Base-by-base conservation (phyloP, 2,113 vertebrate genomes). In the Fukomys damarensis region DNA sequence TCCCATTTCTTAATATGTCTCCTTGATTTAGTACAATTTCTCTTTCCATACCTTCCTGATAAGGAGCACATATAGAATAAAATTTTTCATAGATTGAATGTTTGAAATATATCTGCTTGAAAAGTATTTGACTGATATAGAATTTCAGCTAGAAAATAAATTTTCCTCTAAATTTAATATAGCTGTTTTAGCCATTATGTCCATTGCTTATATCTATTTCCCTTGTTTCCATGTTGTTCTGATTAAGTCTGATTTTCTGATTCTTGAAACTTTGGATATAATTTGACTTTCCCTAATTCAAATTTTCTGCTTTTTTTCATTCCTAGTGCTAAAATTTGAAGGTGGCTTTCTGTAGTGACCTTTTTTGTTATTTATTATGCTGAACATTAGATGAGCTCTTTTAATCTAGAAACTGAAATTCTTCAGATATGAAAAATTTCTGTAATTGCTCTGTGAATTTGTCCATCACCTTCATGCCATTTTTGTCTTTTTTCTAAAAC, bases 401-500 rank as follows among this genome's bases (percentile, higher is more conserved):
- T 79, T 28, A 93, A 38, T 63, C 3, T 70, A 80, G 38, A 85
- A 70, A 38, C 5, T 32, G 10, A 54, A 90, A 30, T n/a, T 2
- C 52, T 89, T 93, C 24, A 26, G 61, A 32, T 90, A 52, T 20
- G 9, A 96, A 93, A n/a, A 4, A 80, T 77, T 79, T 80, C n/a
- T 59, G 58, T 24, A 86, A 59, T 79, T 61, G 16, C 20, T 46
- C 89, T 38, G 17, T 79, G 24, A 2, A n/a, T 52, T 65, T 66
- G 4, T 5, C 3, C 2, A 10, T 49, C 77, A 79, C 3, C 30
- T 79, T 66, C 46, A 13, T 87, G 43, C 41, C 7, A 28, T 38
- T 58, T 92, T 81, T n/a, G 5, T 68, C 16, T 58, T 91, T 82
- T 96, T 52, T 52, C n/a, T 30, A 59, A 91, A 87, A 88, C 10